Percentiles rank a stretch among this genome's conserved stretches.
These are phyloP conservation scores for Lates calcarifer DNA, from an alignment of 2,113 vertebrate genomes.

Conservation along the genomic window DNA sequence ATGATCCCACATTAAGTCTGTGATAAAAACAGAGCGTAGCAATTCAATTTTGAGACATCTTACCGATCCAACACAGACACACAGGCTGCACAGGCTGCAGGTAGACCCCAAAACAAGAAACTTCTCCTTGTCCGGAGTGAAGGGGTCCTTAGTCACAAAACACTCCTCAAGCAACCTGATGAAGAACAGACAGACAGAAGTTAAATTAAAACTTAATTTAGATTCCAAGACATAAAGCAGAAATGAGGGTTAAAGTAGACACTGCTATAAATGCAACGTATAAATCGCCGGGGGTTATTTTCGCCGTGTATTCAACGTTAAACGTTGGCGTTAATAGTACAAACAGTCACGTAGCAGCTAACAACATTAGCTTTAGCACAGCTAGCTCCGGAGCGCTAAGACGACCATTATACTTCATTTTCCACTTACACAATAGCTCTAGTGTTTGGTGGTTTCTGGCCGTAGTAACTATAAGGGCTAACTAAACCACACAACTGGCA, in stretches of 20 bases:
- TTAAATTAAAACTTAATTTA: neutral
- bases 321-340: neutral
- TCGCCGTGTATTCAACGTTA: neutral
- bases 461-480: slow-evolving; percentile 85
- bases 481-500: slow-evolving; percentile 88
- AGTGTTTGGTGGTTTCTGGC: slow-evolving; percentile 89
- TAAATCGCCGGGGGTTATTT: rapidly evolving
- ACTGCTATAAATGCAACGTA: neutral
- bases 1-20: neutral
- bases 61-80: slow-evolving; percentile 88
- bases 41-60: slow-evolving; percentile 26
- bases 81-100: slow-evolving; percentile 86
- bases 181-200: neutral
- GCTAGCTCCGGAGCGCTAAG: slow-evolving; percentile 9
- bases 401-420: neutral
- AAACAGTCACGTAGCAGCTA: neutral
- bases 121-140: slow-evolving; percentile 85
- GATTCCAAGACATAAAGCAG: neutral
- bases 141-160: slow-evolving; percentile 90
- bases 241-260: neutral
- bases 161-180: slow-evolving; percentile 90
- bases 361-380: slow-evolving; percentile 38
- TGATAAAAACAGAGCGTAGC: neutral
- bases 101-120: slow-evolving; percentile 89
- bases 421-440: slow-evolving; percentile 87